phyloP scores from a whole-genome alignment of 2,797 vertebrate genomes.

The Champsocephalus esox region DNA sequence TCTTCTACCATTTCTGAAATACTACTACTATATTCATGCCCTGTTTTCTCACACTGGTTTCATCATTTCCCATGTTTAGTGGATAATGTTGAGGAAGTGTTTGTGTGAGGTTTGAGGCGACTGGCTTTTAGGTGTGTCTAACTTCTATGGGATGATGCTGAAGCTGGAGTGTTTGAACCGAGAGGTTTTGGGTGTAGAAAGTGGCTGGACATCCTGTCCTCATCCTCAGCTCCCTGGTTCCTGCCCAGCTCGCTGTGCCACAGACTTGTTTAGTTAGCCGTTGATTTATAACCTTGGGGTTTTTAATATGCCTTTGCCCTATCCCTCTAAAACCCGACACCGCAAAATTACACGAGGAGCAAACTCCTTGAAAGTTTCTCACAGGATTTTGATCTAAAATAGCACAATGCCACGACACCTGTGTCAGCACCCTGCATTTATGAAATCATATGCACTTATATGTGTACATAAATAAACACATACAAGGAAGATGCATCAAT shows the following conservation, averaged over 20 bases:
- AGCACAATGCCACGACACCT: constrained; percentile 74
- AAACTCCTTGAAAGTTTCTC: constrained; percentile 65
- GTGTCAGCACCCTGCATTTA: constrained; percentile 60
- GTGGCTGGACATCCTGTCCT: constrained; percentile 68
- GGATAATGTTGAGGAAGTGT: not conserved
- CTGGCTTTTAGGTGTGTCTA: constrained; percentile 30
- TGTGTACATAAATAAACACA: not conserved
- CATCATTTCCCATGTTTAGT: not conserved
- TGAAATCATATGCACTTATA: constrained; percentile 32
- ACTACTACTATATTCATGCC: not conserved
- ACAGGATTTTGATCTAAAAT: constrained; percentile 74
- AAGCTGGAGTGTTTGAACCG: constrained; percentile 51
- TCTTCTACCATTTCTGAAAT: not conserved
- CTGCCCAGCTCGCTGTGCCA: constrained; percentile 59
- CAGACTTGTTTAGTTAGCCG: constrained; percentile 72
- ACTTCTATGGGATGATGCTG: constrained; percentile 27
- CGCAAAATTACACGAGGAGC: constrained; percentile 75
- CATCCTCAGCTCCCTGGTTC: constrained; percentile 60
- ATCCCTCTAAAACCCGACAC: constrained; percentile 65
- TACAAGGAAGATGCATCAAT: not conserved
- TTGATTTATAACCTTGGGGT: constrained; percentile 76
- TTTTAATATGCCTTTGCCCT: constrained; percentile 73
- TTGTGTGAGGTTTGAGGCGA: not conserved
- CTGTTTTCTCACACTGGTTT: not conserved
- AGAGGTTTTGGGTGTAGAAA: constrained; percentile 61